Evolutionary conservation across 2,113 vertebrate genomes (phyloP).

Genomic region (Anhinga rufa): DNA sequence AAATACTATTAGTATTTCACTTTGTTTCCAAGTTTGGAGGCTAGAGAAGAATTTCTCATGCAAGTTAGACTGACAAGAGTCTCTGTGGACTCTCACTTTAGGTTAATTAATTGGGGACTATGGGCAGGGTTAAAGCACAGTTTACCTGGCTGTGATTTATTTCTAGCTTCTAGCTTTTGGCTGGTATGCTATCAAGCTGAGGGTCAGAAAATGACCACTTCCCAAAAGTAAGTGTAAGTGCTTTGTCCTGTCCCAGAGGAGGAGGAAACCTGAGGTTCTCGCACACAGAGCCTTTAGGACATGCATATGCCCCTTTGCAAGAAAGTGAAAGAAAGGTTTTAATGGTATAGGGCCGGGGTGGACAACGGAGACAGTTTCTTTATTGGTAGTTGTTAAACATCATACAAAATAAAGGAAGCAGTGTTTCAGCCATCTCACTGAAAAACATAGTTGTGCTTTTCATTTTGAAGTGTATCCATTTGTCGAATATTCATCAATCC

Average conservation of each 20-base stretch:
- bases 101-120: constrained; percentile 29
- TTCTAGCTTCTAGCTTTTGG: neutral
- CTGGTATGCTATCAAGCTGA: neutral
- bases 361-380: neutral
- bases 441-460: neutral
- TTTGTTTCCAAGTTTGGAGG: neutral
- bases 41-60: neutral
- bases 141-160: neutral
- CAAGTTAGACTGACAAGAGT: neutral
- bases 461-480: neutral
- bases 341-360: neutral
- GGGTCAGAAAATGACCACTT: neutral
- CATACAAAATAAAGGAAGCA: neutral
- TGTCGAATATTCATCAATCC: neutral
- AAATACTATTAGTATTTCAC: neutral
- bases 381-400: neutral
- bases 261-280: neutral
- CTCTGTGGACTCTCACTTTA: neutral
- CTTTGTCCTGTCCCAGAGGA: neutral
- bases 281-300: neutral
- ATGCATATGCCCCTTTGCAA: neutral
- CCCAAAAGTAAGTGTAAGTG: neutral
- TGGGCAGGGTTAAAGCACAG: neutral
- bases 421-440: neutral
- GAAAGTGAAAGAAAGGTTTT: neutral